Conservation (phyloP, 2,888 invertebrate species). For the Xestia ashworthii region DNA sequence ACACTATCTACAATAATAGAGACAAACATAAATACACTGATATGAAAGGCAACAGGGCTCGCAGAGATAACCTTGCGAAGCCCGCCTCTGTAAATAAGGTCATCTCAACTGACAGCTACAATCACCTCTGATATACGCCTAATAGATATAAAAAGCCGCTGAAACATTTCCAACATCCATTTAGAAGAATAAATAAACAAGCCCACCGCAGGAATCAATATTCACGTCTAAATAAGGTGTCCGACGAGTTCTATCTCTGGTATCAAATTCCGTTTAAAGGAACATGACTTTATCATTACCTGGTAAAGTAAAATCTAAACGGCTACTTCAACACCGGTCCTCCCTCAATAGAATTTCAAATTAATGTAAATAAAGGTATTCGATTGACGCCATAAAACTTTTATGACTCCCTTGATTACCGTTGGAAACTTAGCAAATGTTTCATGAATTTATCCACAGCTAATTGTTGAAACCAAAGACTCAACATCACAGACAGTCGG, state of each 20-base stretch:
- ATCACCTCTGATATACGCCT: slow-evolving; percentile 67
- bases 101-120: slow-evolving; percentile 71
- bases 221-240: slow-evolving; percentile 26
- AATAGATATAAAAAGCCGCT: slow-evolving; percentile 48
- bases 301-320: slow-evolving; percentile 41
- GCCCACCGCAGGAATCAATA: slow-evolving; percentile 1
- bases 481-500: slow-evolving; percentile 23
- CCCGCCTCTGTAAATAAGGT: slow-evolving; percentile 81
- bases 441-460: slow-evolving; percentile 14
- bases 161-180: slow-evolving; percentile 26
- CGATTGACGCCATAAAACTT: slow-evolving; percentile 19
- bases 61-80: slow-evolving; percentile 81
- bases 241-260: slow-evolving; percentile 21
- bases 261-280: slow-evolving; percentile 37
- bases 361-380: slow-evolving; percentile 18
- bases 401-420: slow-evolving; percentile 24
- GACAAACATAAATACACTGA: slow-evolving; percentile 67
- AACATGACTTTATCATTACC: slow-evolving; percentile 36
- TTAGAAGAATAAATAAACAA: slow-evolving; percentile 19
- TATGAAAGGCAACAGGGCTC: slow-evolving; percentile 76
- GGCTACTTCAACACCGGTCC: slow-evolving; percentile 26
- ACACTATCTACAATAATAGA: slow-evolving; percentile 54
- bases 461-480: slow-evolving; percentile 27
- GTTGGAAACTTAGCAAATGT: slow-evolving; percentile 11
- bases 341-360: slow-evolving; percentile 23